phyloP scores from a whole-genome alignment of 1,140 invertebrate genomes.

The Drosophila prosaltans region DNA sequence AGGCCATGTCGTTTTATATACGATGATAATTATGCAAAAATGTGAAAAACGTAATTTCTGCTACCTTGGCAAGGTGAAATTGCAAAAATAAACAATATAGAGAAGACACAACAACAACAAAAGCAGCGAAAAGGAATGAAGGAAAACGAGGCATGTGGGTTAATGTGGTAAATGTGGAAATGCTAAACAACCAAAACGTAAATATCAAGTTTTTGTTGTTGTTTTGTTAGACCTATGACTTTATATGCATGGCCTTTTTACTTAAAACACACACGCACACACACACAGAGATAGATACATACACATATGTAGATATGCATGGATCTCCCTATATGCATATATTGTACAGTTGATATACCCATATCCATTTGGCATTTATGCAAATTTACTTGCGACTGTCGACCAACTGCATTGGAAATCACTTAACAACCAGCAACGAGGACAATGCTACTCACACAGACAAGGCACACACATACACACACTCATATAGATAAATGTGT shows the following conservation, averaged over 20 bases:
- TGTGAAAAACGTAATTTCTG: constrained; percentile 55
- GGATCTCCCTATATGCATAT: constrained; percentile 22
- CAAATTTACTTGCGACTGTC: constrained; percentile 53
- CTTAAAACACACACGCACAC: background rate
- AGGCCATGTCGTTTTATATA: constrained; percentile 54
- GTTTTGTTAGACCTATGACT: constrained; percentile 18
- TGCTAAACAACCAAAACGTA: constrained; percentile 58
- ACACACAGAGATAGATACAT: background rate
- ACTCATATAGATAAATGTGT: background rate
- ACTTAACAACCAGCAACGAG: constrained; percentile 50
- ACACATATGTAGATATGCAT: constrained; percentile 14
- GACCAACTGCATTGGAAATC: constrained; percentile 77
- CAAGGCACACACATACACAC: constrained; percentile 16
- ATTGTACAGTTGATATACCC: constrained; percentile 28
- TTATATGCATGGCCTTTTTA: constrained; percentile 30
- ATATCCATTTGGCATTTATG: constrained; percentile 58
- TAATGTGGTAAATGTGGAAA: constrained; percentile 71
- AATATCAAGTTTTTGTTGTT: constrained; percentile 39
- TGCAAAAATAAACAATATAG: constrained; percentile 55
- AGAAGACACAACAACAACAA: constrained; percentile 45
- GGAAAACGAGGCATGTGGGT: constrained; percentile 57
- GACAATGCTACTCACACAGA: constrained; percentile 23
- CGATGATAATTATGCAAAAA: constrained; percentile 79
- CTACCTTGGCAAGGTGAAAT: constrained; percentile 53
- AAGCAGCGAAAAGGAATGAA: background rate